Percentiles rank a stretch among this genome's conserved stretches.
Conservation (phyloP, 2,113 vertebrate genomes). For the Chaetura pelagica region DNA sequence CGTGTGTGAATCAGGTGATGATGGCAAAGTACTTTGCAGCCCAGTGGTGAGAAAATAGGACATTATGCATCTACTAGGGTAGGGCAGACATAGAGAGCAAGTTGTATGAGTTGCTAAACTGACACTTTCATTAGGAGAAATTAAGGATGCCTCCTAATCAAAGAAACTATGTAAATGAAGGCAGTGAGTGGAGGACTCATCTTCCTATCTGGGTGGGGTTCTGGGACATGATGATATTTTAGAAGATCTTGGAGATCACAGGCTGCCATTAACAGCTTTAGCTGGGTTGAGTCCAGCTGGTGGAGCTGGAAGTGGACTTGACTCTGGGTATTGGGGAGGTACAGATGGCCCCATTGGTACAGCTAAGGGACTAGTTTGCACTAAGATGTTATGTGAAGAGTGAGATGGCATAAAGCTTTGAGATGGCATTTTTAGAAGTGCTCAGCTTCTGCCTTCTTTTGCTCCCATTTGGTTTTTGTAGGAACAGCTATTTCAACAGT, state of each 20-base stretch:
- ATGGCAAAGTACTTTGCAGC: neutral
- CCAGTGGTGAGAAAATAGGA: neutral
- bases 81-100: neutral
- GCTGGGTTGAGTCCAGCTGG: neutral
- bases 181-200: neutral
- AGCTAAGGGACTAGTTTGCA: neutral
- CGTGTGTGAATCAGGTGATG: neutral
- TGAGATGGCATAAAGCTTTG: neutral
- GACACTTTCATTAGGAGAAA: neutral
- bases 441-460: neutral
- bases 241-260: neutral
- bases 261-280: neutral
- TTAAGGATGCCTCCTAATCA: neutral
- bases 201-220: rapidly evolving
- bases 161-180: neutral
- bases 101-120: neutral
- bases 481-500: neutral
- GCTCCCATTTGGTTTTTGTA: neutral
- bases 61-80: neutral
- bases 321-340: neutral
- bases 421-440: neutral
- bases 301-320: neutral
- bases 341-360: neutral
- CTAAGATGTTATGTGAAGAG: neutral
- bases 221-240: neutral